A percentile compares a stretch with the other conserved stretches of the same genome.
These are phyloP conservation scores for Drosophila vallismaia DNA, from an alignment of 2,888 invertebrate genomes.

Conservation along the genomic window DNA sequence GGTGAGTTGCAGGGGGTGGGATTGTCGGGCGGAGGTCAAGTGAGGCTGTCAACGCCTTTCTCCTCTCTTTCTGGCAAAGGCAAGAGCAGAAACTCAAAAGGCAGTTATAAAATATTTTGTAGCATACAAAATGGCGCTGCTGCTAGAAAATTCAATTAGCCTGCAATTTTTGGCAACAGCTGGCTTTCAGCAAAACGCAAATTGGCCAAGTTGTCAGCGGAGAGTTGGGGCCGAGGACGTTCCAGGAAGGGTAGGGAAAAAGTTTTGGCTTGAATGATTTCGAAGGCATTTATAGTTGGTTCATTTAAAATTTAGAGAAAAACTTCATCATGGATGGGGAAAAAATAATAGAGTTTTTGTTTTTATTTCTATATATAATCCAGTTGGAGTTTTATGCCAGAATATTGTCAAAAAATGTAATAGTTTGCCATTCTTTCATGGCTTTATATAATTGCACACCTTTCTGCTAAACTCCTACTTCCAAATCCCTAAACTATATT, in stretches of 20 bases:
- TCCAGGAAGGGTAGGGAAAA: neutral
- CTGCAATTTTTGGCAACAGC: constrained; percentile 77
- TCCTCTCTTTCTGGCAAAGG: constrained; percentile 15
- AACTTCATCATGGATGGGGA: constrained; percentile 16
- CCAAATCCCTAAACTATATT: constrained; percentile 16
- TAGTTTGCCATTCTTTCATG: neutral
- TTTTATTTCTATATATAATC: constrained; percentile 6
- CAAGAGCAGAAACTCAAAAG: constrained; percentile 41
- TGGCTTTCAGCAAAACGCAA: constrained; percentile 66
- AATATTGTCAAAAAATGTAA: neutral
- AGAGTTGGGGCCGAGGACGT: neutral
- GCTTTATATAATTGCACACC: neutral
- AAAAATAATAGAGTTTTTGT: constrained; percentile 12
- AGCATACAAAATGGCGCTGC: constrained; percentile 79
- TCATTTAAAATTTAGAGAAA: constrained; percentile 41
- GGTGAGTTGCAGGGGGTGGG: constrained; percentile 9
- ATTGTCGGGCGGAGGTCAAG: constrained; percentile 50
- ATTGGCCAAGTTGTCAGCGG: constrained; percentile 25
- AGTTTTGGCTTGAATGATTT: constrained; percentile 31
- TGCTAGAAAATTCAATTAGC: constrained; percentile 79
- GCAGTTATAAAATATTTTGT: constrained; percentile 71
- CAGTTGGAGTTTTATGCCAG: neutral
- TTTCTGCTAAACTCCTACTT: neutral
- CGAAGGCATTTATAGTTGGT: constrained; percentile 32
- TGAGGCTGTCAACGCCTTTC: constrained; percentile 55